Evolutionary conservation across 2,888 invertebrate species (phyloP).

Genomic region (Prostheceraeus crozeri): DNA sequence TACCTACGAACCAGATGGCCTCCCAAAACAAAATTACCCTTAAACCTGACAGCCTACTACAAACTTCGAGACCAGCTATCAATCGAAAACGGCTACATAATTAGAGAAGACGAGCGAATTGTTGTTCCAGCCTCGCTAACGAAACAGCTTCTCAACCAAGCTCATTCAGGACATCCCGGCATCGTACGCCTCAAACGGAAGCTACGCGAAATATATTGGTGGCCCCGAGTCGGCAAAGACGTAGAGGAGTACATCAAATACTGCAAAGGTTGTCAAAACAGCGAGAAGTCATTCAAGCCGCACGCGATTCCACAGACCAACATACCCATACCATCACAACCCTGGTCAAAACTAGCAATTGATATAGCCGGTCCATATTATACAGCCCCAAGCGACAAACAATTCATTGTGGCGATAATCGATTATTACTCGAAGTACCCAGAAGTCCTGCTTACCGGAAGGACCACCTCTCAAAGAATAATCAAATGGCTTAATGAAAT

Average conservation of each 20-base stretch:
- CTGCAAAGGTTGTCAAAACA: slow-evolving; percentile 14
- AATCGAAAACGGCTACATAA: background rate
- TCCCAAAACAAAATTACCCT: background rate
- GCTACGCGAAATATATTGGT: slow-evolving; percentile 27
- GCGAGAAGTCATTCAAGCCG: slow-evolving; percentile 14
- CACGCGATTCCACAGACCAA: background rate
- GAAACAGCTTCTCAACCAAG: background rate
- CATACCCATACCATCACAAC: background rate
- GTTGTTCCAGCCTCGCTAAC: background rate
- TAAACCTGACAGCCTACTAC: background rate
- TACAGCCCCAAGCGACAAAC: too few species aligned
- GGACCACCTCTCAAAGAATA: too few species aligned
- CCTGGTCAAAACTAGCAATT: slow-evolving; percentile 30
- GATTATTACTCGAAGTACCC: slow-evolving; percentile 25
- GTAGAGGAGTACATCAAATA: slow-evolving; percentile 20
- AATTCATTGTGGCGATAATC: too few species aligned
- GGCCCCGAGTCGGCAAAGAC: slow-evolving; percentile 24
- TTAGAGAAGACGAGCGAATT: background rate
- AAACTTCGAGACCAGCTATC: slow-evolving; percentile 13
- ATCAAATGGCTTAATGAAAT: too few species aligned
- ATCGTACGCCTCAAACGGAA: slow-evolving; percentile 23
- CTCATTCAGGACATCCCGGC: slow-evolving; percentile 12
- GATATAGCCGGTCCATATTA: slow-evolving; percentile 28
- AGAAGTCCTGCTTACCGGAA: too few species aligned
- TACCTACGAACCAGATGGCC: slow-evolving; percentile 4